Evolutionary conservation across 2,888 invertebrate species (phyloP).

Genomic region (Drosophila kanekoi): DNA sequence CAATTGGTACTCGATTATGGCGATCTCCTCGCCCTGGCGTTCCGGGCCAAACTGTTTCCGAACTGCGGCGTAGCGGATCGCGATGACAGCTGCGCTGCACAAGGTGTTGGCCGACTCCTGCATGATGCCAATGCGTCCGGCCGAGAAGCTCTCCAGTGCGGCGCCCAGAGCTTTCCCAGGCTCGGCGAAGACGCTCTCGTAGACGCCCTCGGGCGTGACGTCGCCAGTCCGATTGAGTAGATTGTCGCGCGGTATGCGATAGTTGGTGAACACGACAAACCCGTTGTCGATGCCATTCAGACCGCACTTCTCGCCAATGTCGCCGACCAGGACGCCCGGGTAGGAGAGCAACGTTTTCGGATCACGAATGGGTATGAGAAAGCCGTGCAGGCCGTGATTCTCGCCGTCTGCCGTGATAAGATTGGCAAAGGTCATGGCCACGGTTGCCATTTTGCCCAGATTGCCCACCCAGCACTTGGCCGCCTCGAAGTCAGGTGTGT

Average conservation of each 20-base stretch:
- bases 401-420: slow-evolving; percentile 91
- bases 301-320: slow-evolving; percentile 97
- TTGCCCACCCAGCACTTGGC: slow-evolving; percentile 99
- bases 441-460: slow-evolving; percentile 94
- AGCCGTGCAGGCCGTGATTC: slow-evolving; percentile 94
- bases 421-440: slow-evolving; percentile 95
- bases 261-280: slow-evolving; percentile 94
- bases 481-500: slow-evolving; percentile 97
- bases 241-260: slow-evolving; percentile 93
- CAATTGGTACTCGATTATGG: slow-evolving; percentile 93
- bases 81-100: slow-evolving; percentile 89
- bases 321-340: slow-evolving; percentile 94
- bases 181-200: slow-evolving; percentile 95
- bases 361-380: slow-evolving; percentile 94
- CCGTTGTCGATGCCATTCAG: slow-evolving; percentile 97
- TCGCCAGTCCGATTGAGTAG: slow-evolving; percentile 95
- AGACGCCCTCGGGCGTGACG: slow-evolving; percentile 94
- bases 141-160: slow-evolving; percentile 93
- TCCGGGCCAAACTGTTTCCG: slow-evolving; percentile 92
- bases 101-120: slow-evolving; percentile 86
- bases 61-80: slow-evolving; percentile 91
- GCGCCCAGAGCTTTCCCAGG: slow-evolving; percentile 94
- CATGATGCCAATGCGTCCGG: slow-evolving; percentile 92
- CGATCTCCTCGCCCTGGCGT: slow-evolving; percentile 87
- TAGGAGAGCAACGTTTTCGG: slow-evolving; percentile 91